These are phyloP conservation scores for Ashinkailepas kermadecensis DNA, from an alignment of 2,888 invertebrate genomes.

Conservation along the genomic window DNA sequence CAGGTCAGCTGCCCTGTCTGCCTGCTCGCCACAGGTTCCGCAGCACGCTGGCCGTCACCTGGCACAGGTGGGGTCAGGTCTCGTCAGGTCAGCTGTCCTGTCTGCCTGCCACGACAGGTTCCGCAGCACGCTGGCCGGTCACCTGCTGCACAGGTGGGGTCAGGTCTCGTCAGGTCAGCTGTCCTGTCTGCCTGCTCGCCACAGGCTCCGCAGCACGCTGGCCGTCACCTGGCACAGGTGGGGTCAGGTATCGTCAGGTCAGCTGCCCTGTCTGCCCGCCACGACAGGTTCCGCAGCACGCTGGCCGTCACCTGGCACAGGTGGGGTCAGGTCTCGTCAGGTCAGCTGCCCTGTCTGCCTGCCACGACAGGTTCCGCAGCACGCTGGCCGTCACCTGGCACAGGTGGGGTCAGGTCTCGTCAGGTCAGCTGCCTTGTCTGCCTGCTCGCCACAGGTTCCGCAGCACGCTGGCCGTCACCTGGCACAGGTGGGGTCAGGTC, in stretches of 20 bases:
- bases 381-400: slow-evolving; percentile 86
- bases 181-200: no score
- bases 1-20: no score
- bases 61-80: slow-evolving; percentile 24
- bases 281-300: slow-evolving; percentile 89
- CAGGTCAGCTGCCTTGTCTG: no score
- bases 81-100: slow-evolving; percentile 25
- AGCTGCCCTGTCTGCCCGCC: slow-evolving; percentile 74
- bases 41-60: slow-evolving; percentile 92
- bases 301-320: slow-evolving; percentile 76
- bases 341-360: slow-evolving; percentile 61
- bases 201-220: slow-evolving; percentile 88
- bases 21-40: slow-evolving; percentile 92
- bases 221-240: slow-evolving; percentile 67
- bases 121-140: slow-evolving; percentile 87
- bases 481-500: slow-evolving; percentile 24
- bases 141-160: slow-evolving; percentile 52
- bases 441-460: slow-evolving; percentile 92
- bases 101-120: slow-evolving; percentile 98
- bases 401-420: not conserved
- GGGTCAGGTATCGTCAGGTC: no score
- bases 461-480: slow-evolving; percentile 92
- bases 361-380: slow-evolving; percentile 91
- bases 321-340: no score
- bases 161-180: no score